Base-by-base conservation (phyloP, 2,797 vertebrate species). In the Euphonia xanthogaster region DNA sequence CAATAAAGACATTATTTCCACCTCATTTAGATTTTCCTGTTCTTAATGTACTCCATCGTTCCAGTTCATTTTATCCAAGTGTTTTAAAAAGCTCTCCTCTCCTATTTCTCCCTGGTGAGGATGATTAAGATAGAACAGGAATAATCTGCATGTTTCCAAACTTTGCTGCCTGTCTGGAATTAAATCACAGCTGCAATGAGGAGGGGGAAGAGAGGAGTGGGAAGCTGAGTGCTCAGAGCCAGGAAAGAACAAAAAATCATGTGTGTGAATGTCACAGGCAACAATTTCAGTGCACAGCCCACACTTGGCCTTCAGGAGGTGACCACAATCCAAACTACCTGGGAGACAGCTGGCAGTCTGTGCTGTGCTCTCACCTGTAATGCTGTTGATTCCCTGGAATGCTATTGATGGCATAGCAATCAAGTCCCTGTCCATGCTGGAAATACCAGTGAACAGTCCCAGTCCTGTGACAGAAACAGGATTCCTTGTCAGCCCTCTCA, bases 1-100 rank as follows among this genome's bases (percentile, higher is more conserved):
- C 68, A 97, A 96, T 97, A 95, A 96, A 97, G 91, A 92, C 12
- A 31, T 93, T 89, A 92, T 96, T 97, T 97, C 95, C 91, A 96
- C 79, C 80, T 83, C 95, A 96, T 97, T 97, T 97, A 80, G 70
- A 90, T 94, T 90, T 95, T 93, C 92, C 90, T 84, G 33, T 95
- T 96, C 93, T 96, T 77, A 85, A 87, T 73, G 67, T 66, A 55
- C 57, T 95, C 93, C 91, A 61, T 86, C 78, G 8, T 87, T 93
- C 76, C 55, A 92, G 66, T 66, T 68, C 78, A 68, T 87, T 96
- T 93, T 95, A 93, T 90, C 91, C 94, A 93, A 71, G 63, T 81
- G 61, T 89, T 94, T 95, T 93, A 77, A 80, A 94, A 92, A 95
- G 44, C 84, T 80, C 81, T 82, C 74, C 88, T 96, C 75, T 93